Percentiles rank a stretch among this genome's conserved stretches.
phyloP scores from a whole-genome alignment of 2,113 vertebrate species.

The Ancistrus triradiatus region DNA sequence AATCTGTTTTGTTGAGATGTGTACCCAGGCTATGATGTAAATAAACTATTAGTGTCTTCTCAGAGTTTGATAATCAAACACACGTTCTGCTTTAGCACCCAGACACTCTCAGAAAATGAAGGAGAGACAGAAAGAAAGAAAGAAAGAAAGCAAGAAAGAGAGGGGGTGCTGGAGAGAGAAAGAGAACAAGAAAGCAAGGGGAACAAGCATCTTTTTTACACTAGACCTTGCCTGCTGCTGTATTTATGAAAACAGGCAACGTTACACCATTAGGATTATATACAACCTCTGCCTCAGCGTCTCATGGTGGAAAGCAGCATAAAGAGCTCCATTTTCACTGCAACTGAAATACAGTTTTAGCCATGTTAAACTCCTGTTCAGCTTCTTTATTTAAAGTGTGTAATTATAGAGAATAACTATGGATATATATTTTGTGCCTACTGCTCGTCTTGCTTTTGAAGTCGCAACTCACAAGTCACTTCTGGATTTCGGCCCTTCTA shows the following conservation, averaged over 20 bases:
- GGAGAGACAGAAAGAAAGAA: no score
- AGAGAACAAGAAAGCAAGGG: no score
- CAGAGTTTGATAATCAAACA: no score
- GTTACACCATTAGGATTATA: slow-evolving; percentile 56
- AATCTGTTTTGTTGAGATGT: no score
- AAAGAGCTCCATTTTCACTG: slow-evolving; percentile 46
- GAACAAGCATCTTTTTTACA: slow-evolving; percentile 53
- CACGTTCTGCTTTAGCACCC: no score
- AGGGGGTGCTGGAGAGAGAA: no score
- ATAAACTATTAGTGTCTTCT: no score
- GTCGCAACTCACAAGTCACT: slow-evolving; percentile 55
- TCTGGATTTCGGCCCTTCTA: slow-evolving; percentile 48
- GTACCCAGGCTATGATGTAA: no score
- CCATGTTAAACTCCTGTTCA: slow-evolving; percentile 48
- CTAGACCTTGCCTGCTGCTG: slow-evolving; percentile 47
- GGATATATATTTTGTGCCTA: slow-evolving; percentile 60
- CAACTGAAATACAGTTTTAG: slow-evolving; percentile 63
- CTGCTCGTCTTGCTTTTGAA: slow-evolving; percentile 55
- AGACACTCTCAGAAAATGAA: no score
- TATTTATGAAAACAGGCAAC: slow-evolving; percentile 57
- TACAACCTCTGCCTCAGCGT: slow-evolving; percentile 48
- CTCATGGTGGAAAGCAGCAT: slow-evolving; percentile 51
- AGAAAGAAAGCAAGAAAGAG: no score
- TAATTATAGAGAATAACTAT: slow-evolving; percentile 65
- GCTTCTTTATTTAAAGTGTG: slow-evolving; percentile 50